A percentile compares a stretch with the other conserved stretches of the same genome.
These are phyloP conservation scores for Tragelaphus scriptus DNA, from an alignment of 2,113 vertebrate species.

Conservation along the genomic window DNA sequence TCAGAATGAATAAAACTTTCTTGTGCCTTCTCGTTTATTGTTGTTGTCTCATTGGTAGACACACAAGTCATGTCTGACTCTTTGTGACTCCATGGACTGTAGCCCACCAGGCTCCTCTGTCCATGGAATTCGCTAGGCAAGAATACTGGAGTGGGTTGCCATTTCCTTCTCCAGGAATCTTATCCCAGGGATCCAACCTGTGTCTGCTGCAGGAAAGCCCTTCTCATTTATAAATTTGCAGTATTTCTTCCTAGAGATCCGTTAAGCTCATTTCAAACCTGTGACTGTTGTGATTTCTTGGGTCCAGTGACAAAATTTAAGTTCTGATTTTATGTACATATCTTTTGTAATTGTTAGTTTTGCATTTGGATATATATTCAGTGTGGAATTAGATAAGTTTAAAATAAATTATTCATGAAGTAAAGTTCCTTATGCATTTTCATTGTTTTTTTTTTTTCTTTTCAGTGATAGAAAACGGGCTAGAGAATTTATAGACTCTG, in stretches of 20 bases:
- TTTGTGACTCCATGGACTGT: background rate
- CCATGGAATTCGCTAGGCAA: background rate
- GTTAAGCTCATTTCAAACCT: background rate
- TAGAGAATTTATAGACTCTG: conserved; percentile 88
- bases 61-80: background rate
- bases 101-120: background rate
- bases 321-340: background rate
- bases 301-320: background rate
- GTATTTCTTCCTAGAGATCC: background rate
- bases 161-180: background rate
- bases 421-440: conserved; percentile 34
- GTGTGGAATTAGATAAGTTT: conserved; percentile 1
- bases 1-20: background rate
- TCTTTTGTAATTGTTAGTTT: background rate
- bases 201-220: background rate
- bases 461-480: conserved; percentile 87
- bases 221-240: background rate
- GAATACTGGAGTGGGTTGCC: background rate
- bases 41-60: background rate
- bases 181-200: background rate
- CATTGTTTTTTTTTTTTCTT: conserved; percentile 70
- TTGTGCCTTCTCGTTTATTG: background rate
- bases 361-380: conserved; percentile 12
- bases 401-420: conserved; percentile 10
- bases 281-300: background rate